Base-by-base conservation (phyloP, 2,113 vertebrate genomes). In the Caranx melampygus region DNA sequence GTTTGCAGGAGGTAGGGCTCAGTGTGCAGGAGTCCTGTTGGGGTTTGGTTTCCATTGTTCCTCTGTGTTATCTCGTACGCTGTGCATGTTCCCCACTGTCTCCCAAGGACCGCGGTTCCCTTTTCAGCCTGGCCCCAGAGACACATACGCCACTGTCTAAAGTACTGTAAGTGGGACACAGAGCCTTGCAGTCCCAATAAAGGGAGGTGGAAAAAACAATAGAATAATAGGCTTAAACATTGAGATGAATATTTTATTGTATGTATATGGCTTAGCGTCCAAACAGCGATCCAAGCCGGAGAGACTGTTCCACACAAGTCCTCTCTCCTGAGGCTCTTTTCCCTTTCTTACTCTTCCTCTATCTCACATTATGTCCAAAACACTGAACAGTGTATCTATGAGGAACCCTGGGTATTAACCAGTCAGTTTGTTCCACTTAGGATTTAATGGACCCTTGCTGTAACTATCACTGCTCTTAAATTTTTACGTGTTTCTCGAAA, bases 1-100 rank as follows among this genome's bases (percentile, higher is more conserved):
- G 87, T 82, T 87, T 88, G 87, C 79, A 70, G 78, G 70, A 76
- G 84, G 73, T 64, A 62, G 63, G 66, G 66, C 87, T 85, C 47
- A 47, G 59, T 52, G 14, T 45, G 70, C 34, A 26, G 52, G 21
- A 77, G 81, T 76, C 72, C 84, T 90, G 74, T 31, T 74, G 85
- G 87, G 86, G 72, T 82, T 88, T 76, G 72, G 16, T 40, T 79
- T 79, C 55, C 83, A 89, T 88, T 92, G 85, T 93, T 86, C 81
- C 57, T 79, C 64, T 3, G 79, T 60, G 67, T 90, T 93, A 91
- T 90, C 90, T 84, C 20, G 1, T 44, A 55, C 21, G 61, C 78
- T 71, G 59, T 51, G 84, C 84, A 72, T 92, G 88, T 83, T 55
- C 74, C 61, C 63, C 57, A 35, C 6, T 1, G 42, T 84, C 81